Base-by-base conservation (phyloP, 1,140 invertebrate genomes). In the Lamellibrachia luymesi region DNA sequence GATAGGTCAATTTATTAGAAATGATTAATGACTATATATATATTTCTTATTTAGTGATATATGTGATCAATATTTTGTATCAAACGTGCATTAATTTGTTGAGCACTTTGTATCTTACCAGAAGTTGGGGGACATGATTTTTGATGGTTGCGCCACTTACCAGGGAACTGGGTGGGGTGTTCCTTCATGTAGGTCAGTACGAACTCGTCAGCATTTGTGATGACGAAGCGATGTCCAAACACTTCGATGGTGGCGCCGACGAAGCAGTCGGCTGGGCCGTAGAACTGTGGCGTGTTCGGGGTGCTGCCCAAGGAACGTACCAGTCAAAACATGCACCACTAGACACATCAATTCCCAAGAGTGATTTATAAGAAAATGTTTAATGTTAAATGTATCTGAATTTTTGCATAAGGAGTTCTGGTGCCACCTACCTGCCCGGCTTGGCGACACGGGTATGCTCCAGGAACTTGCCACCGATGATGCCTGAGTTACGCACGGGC, bases 381-480 rank as follows among this genome's bases (percentile, higher is more conserved):
- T 0, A 38, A 38, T 38, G 38, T 38, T 0, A 38, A 38, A 38
- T 38, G 1, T 38, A 38, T 38, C 38, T 38, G 38, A 38, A 38
- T 38, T 0, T 38, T 38, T 38, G 38, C 38, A 38, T 38, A 38
- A 38, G 1, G 38, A 38, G 38, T 17, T 80, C 13, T 22, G 17
- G 64, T 22, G 13, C 13, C 27, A 2, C 89, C 50, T 93, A 80
- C 64, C 64, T 80, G 90, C n/a, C 94, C 94, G 96, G 96, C 93
- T 96, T 96, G 50, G 96, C 95, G 13, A 96, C 95, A 64, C 96
- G 94, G n/a, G 95, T 96, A 80, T 95, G 93, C 92, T 96, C 96
- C n/a, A 96, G 94, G 94, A 96, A 96, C 94, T 96, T 96, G 13
- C 96, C 96, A 8, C 95, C 95, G 92, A 96, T 96, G 92, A 96